Conservation (phyloP, 2,888 invertebrate genomes). For the Mythimna albipuncta region DNA sequence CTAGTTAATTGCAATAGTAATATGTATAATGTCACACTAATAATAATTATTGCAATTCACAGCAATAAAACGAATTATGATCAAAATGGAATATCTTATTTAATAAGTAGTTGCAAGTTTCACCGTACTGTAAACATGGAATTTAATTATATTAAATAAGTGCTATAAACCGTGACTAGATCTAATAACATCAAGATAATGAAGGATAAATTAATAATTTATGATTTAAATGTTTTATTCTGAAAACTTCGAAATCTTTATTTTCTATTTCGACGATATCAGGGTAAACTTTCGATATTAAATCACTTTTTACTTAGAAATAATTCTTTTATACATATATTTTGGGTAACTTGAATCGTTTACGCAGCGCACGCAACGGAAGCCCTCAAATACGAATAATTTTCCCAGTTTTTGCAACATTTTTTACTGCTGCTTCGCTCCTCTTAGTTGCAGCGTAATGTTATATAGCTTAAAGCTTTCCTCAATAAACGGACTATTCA, state of each 20-base stretch:
- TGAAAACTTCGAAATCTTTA: conserved; percentile 22
- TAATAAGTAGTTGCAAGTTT: conserved; percentile 5
- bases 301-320: no score
- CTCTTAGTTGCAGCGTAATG: no score
- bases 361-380: no score
- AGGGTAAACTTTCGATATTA: no score
- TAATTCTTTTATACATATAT: no score
- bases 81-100: conserved; percentile 5
- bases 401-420: no score
- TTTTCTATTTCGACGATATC: no score
- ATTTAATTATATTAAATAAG: conserved; percentile 31
- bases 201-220: conserved; percentile 7
- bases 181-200: conserved; percentile 32
- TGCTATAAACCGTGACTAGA: conserved; percentile 30
- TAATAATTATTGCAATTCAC: conserved; percentile 10
- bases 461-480: no score
- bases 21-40: neutral
- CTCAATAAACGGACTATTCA: no score
- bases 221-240: conserved; percentile 24
- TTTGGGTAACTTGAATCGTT: no score
- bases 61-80: conserved; percentile 20
- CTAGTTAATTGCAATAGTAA: conserved; percentile 9
- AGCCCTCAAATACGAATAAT: no score
- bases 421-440: no score
- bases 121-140: neutral